Base-by-base conservation (phyloP, 2,797 vertebrate species). In the Neosilurus hyrtlii region DNA sequence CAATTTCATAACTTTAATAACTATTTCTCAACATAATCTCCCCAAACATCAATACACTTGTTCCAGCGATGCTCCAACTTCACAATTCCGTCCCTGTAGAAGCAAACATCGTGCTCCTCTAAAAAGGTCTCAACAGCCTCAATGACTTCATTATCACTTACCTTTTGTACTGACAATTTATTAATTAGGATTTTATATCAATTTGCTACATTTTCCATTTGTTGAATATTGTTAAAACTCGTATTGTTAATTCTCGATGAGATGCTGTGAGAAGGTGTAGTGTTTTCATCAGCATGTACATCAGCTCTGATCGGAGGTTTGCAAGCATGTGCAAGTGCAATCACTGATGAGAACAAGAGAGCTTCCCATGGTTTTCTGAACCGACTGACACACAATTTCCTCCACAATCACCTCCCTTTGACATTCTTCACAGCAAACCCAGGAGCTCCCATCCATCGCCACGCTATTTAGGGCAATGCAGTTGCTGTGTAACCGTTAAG, bases 371-470 rank as follows among this genome's bases (percentile, higher is more conserved):
- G 56, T 52, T 68, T 80, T 61, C 22, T 52, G 35, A 80, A 74
- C 11, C 71, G 26, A 30, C 59, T 43, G 26, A n/a, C 22, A 84
- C 70, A 74, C 70, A 54, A 61, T 84, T 80, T 75, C 71, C 62
- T 52, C 78, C 57, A 75, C 37, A 35, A 22, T 74, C 59, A 73
- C 77, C 83, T 73, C 35, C 49, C 51, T 66, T 67, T 84, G 61
- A 80, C 83, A 70, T 75, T 59, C 61, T 79, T 73, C 77, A 24
- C 61, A 73, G 61, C 83, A 59, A 84, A 24, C 52, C 70, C 70
- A 66, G 77, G 35, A 79, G 82, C 26, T 20, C 65, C 65, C 59
- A 65, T 52, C 62, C 71, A 67, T 80, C 62, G 37, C 61, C 51
- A 16, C 61, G 49, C 59, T 74, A 80, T 83, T 59, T 66, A 22